Conservation (phyloP, 2,888 invertebrate genomes). For the Spilarctia lutea region DNA sequence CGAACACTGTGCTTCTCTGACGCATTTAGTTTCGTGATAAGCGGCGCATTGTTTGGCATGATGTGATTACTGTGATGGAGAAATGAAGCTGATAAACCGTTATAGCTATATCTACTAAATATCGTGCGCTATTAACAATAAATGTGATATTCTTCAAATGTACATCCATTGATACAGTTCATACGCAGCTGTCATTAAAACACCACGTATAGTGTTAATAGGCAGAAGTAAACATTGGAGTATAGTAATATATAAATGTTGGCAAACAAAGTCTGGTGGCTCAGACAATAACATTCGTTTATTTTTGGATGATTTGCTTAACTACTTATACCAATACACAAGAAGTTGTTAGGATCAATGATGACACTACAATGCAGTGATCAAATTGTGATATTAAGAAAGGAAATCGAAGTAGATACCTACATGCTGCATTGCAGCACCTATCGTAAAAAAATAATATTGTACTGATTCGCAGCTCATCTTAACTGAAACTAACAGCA, state of each 20-base stretch:
- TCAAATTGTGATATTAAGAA: no score
- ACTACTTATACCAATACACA: not conserved
- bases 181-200: not conserved
- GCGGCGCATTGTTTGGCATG: conserved; percentile 43
- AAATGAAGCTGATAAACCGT: conserved; percentile 23
- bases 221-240: conserved; percentile 19
- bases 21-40: conserved; percentile 52
- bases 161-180: not conserved
- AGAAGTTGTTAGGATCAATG: not conserved
- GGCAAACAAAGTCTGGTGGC: conserved; percentile 37
- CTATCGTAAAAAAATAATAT: not conserved
- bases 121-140: conserved; percentile 9
- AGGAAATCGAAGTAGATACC: not conserved
- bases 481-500: not conserved
- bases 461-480: not conserved
- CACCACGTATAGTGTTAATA: not conserved
- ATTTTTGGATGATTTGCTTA: conserved; percentile 25
- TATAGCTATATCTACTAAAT: conserved; percentile 20
- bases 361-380: not conserved
- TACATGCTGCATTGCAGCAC: not conserved
- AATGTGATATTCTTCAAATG: not conserved
- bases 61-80: conserved; percentile 32
- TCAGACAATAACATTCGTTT: conserved; percentile 41
- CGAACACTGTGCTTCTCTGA: conserved; percentile 41
- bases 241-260: conserved; percentile 33